Evolutionary conservation across 2,113 vertebrate genomes (phyloP).

Genomic region (Cisticola juncidis): DNA sequence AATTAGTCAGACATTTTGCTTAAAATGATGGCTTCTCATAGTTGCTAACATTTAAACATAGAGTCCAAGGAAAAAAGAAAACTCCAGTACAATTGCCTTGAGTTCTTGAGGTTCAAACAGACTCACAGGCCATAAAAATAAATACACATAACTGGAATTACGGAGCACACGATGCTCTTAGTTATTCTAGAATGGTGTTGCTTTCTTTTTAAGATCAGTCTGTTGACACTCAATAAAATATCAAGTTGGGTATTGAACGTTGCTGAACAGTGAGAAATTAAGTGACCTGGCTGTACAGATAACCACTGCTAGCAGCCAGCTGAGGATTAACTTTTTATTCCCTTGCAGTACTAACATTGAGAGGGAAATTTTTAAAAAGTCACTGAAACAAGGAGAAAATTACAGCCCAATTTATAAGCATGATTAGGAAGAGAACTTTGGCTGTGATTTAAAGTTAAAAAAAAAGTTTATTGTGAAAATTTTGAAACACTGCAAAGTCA

Average conservation of each 20-base stretch:
- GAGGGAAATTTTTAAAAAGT: background rate
- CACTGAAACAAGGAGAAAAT: background rate
- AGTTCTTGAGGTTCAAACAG: background rate
- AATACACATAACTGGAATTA: background rate
- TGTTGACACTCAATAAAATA: background rate
- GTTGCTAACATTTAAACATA: background rate
- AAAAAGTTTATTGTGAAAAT: background rate
- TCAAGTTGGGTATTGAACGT: background rate
- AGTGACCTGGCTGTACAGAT: background rate
- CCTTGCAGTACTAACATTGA: background rate
- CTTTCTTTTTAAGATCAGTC: background rate
- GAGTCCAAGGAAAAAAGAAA: background rate
- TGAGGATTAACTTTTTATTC: background rate
- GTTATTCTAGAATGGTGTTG: background rate
- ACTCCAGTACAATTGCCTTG: background rate
- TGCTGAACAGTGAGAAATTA: background rate
- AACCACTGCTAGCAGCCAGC: background rate
- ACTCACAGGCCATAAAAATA: background rate
- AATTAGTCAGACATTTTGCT: rapidly evolving
- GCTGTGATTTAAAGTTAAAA: background rate
- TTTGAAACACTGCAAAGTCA: background rate
- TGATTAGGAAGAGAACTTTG: background rate
- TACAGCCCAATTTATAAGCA: background rate
- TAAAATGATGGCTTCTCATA: background rate
- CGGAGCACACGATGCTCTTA: background rate